Conservation (phyloP, 2,113 vertebrate genomes). For the Edolisoma coerulescens region DNA sequence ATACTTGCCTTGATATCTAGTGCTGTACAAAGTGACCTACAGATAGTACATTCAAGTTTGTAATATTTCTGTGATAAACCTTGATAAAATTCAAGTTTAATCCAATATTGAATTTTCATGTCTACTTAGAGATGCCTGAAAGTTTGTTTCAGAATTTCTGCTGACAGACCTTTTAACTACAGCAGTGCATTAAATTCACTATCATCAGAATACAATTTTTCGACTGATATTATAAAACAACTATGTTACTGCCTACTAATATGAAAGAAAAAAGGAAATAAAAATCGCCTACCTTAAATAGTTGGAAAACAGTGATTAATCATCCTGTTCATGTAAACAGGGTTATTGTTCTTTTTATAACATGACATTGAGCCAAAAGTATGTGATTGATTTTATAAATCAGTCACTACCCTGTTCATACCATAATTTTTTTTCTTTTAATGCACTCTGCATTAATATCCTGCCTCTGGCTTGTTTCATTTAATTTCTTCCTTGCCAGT, state of each 20-base stretch:
- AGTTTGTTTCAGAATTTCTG: constrained; percentile 16
- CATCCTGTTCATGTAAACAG: constrained; percentile 56
- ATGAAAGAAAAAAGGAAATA: not conserved
- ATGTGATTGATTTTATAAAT: constrained; percentile 51
- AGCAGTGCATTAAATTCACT: not conserved
- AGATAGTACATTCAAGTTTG: not conserved
- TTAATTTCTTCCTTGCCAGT: constrained; percentile 45
- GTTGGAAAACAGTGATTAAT: constrained; percentile 42
- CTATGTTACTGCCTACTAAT: not conserved
- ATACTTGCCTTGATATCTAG: not conserved
- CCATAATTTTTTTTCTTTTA: constrained; percentile 40
- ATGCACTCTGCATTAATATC: constrained; percentile 57
- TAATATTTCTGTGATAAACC: not conserved
- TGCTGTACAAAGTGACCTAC: not conserved
- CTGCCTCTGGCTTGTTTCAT: constrained; percentile 51
- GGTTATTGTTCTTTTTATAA: constrained; percentile 61
- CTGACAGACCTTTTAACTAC: constrained; percentile 6
- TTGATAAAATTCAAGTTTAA: not conserved
- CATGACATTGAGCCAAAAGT: constrained; percentile 28
- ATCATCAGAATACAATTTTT: not conserved
- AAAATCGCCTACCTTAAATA: not conserved
- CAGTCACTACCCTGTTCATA: constrained; percentile 19
- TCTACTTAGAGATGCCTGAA: constrained; percentile 2
- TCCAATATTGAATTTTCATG: not conserved
- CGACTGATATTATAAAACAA: not conserved